Percentiles rank a stretch among this genome's conserved stretches.
phyloP scores from a whole-genome alignment of 2,113 vertebrate genomes.

The Varanus salvator region DNA sequence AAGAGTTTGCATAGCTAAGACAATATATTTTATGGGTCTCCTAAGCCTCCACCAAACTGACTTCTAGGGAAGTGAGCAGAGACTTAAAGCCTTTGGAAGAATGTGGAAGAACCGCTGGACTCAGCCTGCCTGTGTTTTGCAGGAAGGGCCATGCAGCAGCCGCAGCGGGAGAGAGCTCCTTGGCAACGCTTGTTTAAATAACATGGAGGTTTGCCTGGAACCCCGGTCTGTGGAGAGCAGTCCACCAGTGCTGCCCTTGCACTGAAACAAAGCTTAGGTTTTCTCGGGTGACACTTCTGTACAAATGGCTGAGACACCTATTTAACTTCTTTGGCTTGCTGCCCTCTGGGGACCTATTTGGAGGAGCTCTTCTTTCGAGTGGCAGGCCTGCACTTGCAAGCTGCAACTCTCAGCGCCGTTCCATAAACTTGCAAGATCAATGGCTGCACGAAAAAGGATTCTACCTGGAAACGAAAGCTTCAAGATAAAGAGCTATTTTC shows the following conservation, averaged over 20 bases:
- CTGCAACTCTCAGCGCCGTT: not conserved
- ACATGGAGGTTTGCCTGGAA: too few relatives aligned
- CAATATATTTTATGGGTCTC: too few relatives aligned
- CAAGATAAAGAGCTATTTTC: conserved; percentile 12
- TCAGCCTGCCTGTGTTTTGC: too few relatives aligned
- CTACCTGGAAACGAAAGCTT: conserved; percentile 13
- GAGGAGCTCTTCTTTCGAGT: conserved; percentile 37
- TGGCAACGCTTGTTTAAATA: too few relatives aligned
- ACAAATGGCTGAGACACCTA: not conserved
- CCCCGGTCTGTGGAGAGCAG: too few relatives aligned
- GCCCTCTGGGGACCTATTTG: conserved; percentile 32
- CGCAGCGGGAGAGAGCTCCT: too few relatives aligned
- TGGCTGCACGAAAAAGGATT: conserved; percentile 27
- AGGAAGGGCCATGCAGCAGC: too few relatives aligned
- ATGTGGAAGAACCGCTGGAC: too few relatives aligned
- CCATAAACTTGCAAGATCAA: conserved; percentile 7
- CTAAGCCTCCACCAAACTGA: not conserved
- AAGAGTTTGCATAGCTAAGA: too few relatives aligned
- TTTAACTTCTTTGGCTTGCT: not conserved
- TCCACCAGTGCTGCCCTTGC: too few relatives aligned
- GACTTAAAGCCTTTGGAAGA: not conserved
- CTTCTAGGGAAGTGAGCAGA: not conserved
- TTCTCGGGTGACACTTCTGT: not conserved
- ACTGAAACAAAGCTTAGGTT: not conserved
- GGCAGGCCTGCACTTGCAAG: not conserved